These are phyloP conservation scores for Mus pahari DNA, from an alignment of 2,113 vertebrate genomes.

Conservation along the genomic window DNA sequence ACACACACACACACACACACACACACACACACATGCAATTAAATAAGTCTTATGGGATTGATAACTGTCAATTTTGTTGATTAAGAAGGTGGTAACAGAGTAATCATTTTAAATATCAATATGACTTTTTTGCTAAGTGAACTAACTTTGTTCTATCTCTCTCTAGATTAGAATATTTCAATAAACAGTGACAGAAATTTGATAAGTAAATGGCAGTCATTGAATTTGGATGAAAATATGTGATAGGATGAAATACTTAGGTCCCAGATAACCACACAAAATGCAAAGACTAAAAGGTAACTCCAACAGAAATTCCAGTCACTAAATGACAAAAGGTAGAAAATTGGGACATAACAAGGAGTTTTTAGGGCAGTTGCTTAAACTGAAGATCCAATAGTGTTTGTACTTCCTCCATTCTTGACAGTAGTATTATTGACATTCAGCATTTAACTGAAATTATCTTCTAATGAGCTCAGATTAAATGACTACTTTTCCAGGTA, in stretches of 20 bases:
- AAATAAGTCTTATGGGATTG: background rate
- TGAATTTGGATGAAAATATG: constrained; percentile 8
- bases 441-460: background rate
- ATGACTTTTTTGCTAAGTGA: background rate
- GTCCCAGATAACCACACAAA: background rate
- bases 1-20: background rate
- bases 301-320: background rate
- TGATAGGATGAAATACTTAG: background rate
- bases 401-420: background rate
- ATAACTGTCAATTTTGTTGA: background rate
- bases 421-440: constrained; percentile 13
- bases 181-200: background rate
- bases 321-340: background rate
- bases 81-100: background rate
- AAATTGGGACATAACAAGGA: background rate
- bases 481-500: background rate
- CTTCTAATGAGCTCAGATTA: background rate
- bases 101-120: background rate
- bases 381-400: background rate
- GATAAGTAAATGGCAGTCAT: constrained; percentile 17
- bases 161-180: background rate
- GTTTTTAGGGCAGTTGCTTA: background rate
- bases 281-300: background rate
- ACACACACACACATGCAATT: background rate
- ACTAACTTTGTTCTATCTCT: constrained; percentile 5